Percentiles rank a stretch among this genome's conserved stretches.
phyloP scores from a whole-genome alignment of 2,888 invertebrate species.

The Stenoptilia bipunctidactyla region DNA sequence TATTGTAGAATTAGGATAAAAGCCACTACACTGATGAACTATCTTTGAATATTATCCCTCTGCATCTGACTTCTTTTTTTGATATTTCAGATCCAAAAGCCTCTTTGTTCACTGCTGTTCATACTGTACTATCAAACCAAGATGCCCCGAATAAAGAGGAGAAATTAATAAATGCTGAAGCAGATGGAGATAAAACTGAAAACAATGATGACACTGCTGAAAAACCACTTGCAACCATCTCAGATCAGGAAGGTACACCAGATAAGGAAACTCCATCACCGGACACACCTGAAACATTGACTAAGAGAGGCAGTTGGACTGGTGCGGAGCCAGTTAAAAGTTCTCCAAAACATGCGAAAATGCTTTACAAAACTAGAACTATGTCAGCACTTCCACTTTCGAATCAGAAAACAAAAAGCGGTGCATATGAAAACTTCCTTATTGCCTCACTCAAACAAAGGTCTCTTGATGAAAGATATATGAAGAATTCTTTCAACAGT shows the following conservation, averaged over 20 bases:
- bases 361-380: slow-evolving; percentile 56
- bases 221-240: background rate
- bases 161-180: slow-evolving; percentile 19
- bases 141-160: slow-evolving; percentile 17
- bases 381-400: slow-evolving; percentile 53
- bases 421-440: slow-evolving; percentile 40
- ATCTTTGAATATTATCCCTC: background rate
- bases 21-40: no score
- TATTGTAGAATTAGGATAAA: no score
- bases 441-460: slow-evolving; percentile 50
- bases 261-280: slow-evolving; percentile 33
- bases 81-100: slow-evolving; percentile 44
- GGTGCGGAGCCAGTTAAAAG: slow-evolving; percentile 33
- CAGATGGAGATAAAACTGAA: slow-evolving; percentile 26
- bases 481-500: slow-evolving; percentile 47
- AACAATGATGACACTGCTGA: background rate
- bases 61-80: background rate
- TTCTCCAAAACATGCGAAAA: slow-evolving; percentile 50
- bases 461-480: slow-evolving; percentile 55
- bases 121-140: slow-evolving; percentile 32
- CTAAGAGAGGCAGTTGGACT: slow-evolving; percentile 43
- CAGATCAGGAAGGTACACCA: slow-evolving; percentile 14
- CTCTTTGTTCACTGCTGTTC: slow-evolving; percentile 38
- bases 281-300: slow-evolving; percentile 38
- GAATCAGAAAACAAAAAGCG: slow-evolving; percentile 35